Base-by-base conservation (phyloP, 2,797 vertebrate genomes). In the Malurus leucopterus region DNA sequence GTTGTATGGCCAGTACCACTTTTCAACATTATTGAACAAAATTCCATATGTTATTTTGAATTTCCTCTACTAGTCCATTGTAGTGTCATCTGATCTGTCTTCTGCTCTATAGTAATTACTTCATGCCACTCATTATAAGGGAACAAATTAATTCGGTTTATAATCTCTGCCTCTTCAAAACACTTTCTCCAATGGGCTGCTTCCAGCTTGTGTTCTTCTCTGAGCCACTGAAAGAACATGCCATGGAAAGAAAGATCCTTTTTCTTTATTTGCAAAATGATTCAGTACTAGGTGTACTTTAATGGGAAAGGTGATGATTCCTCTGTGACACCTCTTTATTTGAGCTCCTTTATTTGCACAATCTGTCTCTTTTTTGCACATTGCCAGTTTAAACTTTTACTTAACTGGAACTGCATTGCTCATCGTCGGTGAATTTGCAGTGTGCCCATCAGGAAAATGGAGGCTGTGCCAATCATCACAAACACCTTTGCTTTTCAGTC, bases 181-280 rank as follows among this genome's bases (percentile, higher is more conserved):
- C 24, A 19, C 23, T 63, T 82, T 61, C 40, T 74, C n/a, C 51
- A 32, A 0, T 12, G 15, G 50, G 19, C 4, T 38, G 15, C 40
- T 87, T 85, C 41, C 67, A 91, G 47, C 16, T 49, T 41, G 26
- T 23, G 11, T 13, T 77, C 70, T 72, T 69, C 63, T 65, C 72
- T 16, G 6, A 86, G 29, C n/a, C 36, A 46, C 41, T 0, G 0
- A 24, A 0, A 1, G 21, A 55, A 46, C 24, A 36, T 21, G 29
- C 26, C 53, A 20, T 18, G 24, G 36, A 79, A 16, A 77, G 14
- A 84, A 81, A 76, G 4, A 29, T 16, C 17, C 74, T 61, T 58
- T 73, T 11, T 34, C 27, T 71, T 58, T 74, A 18, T 54, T 86
- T 82, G 65, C 30, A 46, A 41, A 74, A 49, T n/a, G 13, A 51